A percentile compares a stretch with the other conserved stretches of the same genome.
phyloP scores from a whole-genome alignment of 2,888 invertebrate genomes.

The Drosophila vallismaia region DNA sequence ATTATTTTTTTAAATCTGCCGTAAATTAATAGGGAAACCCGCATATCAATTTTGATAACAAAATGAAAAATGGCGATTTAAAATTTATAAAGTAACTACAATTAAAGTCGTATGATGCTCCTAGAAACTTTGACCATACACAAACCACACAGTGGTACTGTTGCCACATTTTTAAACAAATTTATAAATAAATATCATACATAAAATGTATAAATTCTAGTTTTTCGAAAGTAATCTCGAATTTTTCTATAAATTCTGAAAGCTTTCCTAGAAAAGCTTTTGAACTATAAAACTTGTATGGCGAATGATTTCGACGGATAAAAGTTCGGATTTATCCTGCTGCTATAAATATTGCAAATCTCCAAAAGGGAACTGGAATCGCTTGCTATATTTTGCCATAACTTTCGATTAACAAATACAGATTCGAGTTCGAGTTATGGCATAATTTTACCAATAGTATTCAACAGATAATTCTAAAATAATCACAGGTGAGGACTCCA shows the following conservation, averaged over 20 bases:
- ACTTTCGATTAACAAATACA: not conserved
- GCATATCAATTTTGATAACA: slow-evolving; percentile 11
- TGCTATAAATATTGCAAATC: not conserved
- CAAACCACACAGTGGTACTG: not conserved
- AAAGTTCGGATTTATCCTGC: not conserved
- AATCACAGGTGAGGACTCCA: not conserved
- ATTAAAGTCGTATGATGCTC: slow-evolving; percentile 14
- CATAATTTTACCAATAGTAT: not conserved
- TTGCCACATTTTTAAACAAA: too few relatives aligned
- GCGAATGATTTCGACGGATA: not conserved
- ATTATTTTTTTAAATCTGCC: not conserved
- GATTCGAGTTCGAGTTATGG: not conserved
- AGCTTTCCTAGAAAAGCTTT: not conserved
- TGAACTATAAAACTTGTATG: not conserved
- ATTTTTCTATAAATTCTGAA: not conserved
- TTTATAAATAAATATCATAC: too few relatives aligned
- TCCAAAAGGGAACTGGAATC: not conserved
- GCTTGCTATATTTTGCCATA: not conserved
- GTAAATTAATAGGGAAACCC: slow-evolving; percentile 6
- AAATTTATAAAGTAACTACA: slow-evolving; percentile 12
- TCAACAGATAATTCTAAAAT: not conserved
- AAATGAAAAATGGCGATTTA: not conserved
- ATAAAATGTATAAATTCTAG: not conserved
- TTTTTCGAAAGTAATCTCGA: not conserved
- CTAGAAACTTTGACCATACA: not conserved